These are phyloP conservation scores for Dicyrtomina minuta DNA, from an alignment of 2,888 invertebrate genomes.

Conservation along the genomic window DNA sequence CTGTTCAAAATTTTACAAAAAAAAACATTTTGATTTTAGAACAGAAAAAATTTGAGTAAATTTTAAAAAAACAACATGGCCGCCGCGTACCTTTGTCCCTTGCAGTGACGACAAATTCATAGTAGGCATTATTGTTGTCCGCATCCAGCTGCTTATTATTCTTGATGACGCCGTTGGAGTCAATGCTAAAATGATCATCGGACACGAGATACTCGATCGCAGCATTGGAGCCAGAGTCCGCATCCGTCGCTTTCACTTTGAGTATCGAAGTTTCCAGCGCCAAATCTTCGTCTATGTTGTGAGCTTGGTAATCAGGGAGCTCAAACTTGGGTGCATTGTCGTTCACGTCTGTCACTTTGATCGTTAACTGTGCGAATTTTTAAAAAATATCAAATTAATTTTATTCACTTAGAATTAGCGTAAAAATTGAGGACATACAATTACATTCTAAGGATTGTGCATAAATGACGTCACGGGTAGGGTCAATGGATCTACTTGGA, in stretches of 20 bases:
- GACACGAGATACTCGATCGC: slow-evolving; percentile 89
- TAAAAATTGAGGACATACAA: background rate
- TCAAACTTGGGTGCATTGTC: slow-evolving; percentile 94
- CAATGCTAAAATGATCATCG: slow-evolving; percentile 92
- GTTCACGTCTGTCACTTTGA: slow-evolving; percentile 93
- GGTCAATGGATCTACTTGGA: too few relatives aligned
- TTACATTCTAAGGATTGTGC: too few relatives aligned
- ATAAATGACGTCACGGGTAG: too few relatives aligned
- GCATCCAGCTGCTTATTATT: slow-evolving; percentile 92
- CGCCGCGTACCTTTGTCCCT: slow-evolving; percentile 74
- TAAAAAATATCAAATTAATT: background rate
- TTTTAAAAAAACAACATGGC: background rate
- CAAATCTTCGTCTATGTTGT: slow-evolving; percentile 93
- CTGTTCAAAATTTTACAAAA: slow-evolving; percentile 56
- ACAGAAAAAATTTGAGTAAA: slow-evolving; percentile 1
- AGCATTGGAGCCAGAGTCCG: slow-evolving; percentile 91
- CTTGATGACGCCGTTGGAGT: slow-evolving; percentile 86
- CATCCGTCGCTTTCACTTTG: slow-evolving; percentile 92
- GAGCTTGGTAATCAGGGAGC: slow-evolving; percentile 93
- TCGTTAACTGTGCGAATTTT: slow-evolving; percentile 69
- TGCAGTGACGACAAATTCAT: slow-evolving; percentile 90
- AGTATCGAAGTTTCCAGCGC: slow-evolving; percentile 87
- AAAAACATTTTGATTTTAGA: slow-evolving; percentile 16
- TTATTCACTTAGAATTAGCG: background rate
- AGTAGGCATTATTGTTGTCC: slow-evolving; percentile 94